Conservation (phyloP, 92 coral and sea anemone species). For the Umimayanthus chanpuru region DNA sequence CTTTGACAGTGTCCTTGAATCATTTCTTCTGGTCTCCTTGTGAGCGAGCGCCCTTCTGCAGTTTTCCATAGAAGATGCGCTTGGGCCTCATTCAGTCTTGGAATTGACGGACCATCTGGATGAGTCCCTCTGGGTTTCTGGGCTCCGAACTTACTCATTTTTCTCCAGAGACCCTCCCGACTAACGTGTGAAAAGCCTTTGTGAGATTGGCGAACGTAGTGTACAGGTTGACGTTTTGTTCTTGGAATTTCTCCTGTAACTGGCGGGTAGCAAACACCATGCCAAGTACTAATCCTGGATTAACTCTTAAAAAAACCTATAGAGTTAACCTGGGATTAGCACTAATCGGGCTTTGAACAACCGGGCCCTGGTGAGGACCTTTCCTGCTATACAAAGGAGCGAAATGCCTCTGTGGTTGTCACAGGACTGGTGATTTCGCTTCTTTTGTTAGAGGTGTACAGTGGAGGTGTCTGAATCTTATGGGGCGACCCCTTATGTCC, state of each 20-base stretch:
- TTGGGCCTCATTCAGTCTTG: background rate
- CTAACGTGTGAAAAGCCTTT: background rate
- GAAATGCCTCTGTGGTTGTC: background rate
- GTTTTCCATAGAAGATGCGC: background rate
- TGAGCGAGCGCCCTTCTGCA: background rate
- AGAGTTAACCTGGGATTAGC: too few relatives aligned
- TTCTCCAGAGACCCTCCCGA: background rate
- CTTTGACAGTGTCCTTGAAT: background rate
- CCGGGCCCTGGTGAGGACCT: too few relatives aligned
- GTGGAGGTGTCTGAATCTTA: too few relatives aligned
- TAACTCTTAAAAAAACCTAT: too few relatives aligned
- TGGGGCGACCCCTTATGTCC: too few relatives aligned
- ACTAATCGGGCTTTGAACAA: too few relatives aligned
- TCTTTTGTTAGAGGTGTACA: too few relatives aligned
- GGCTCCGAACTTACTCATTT: constrained; percentile 1
- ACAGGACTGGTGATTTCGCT: background rate
- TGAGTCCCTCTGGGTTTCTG: background rate
- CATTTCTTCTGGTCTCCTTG: background rate
- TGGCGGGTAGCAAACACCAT: background rate
- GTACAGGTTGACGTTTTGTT: background rate
- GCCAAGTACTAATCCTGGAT: too few relatives aligned
- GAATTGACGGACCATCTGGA: constrained; percentile 17
- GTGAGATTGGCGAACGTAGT: background rate
- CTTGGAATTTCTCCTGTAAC: background rate
- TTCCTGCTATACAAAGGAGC: background rate